Evolutionary conservation across 2,113 vertebrate species (phyloP), one percentile per base, ranked within the genome.

Genomic region (Clinocottus analis): DNA sequence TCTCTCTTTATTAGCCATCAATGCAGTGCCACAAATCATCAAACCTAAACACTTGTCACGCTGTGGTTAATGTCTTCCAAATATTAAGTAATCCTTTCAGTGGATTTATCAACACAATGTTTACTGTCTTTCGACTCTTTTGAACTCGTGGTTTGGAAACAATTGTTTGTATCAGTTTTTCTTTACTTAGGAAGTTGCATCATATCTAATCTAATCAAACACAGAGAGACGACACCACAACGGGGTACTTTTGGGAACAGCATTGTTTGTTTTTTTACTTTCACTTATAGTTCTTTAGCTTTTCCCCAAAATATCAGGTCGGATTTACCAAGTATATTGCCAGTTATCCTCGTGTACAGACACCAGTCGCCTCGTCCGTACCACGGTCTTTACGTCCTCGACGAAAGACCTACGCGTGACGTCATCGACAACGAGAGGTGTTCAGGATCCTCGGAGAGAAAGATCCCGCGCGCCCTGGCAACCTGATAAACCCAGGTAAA

Each of bases 361-460:
- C 19, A 41, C 5, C 19, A 80, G 55, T 74, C 67, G 60, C 79
- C 25, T 16, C 33, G 77, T 35, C 63, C 47, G 64, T 83, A 55
- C 73, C 79, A 63, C 82, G 64, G 53, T 51, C 73, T 69, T 85
- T 87, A 93, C 92, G 94, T 93, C 51, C 69, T 76, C 68, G 19
- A 87, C 85, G 80, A 77, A 87, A 85, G 79, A 80, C 76, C 73
- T 88, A 90, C 95, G 94, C 45, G 81, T 95, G 91, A 94, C 95
- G 94, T 95, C 92, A 95, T 16, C 79, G 85, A 91, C 91, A 88
- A 91, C 94, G 90, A 94, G 92, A 94, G 93, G 91, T 94, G 94
- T 94, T 95, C 94, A 94, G 91, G 95, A 94, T 95, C 92, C 90
- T 94, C 93, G 93, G 94, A 94, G 92, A 94, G 93, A 93, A 93